Conservation (phyloP, 23 tunicate species). For the Halocynthia aurantium region DNA sequence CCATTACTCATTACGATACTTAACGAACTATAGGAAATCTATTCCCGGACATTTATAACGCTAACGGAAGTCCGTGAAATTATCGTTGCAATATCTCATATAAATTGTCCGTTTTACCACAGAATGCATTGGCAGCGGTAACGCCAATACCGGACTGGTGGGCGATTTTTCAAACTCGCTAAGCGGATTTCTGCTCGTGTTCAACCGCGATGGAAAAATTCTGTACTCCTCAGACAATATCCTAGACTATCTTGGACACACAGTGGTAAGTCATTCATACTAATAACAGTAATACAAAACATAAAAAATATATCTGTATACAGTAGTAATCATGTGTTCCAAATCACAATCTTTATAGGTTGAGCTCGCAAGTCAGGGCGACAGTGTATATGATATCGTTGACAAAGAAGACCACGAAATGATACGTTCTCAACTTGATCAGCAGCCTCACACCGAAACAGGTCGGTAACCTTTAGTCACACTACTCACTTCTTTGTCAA, state of each 20-base stretch:
- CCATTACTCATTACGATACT: no score
- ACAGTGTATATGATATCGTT: conserved; percentile 87
- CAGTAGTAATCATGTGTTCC: background rate
- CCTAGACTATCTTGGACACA: conserved; percentile 93
- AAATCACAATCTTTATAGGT: conserved; percentile 33
- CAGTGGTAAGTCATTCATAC: conserved; percentile 76
- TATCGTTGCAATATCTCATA: no score
- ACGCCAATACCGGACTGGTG: conserved; percentile 57
- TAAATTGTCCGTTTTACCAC: background rate
- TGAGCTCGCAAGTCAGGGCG: conserved; percentile 98
- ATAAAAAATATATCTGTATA: background rate
- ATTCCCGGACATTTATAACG: no score
- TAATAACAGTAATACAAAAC: background rate
- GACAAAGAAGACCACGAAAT: conserved; percentile 97
- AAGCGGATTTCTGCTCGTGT: conserved; percentile 77
- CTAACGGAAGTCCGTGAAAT: no score
- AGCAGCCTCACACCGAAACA: conserved; percentile 66
- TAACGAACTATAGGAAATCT: no score
- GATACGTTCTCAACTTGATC: conserved; percentile 78
- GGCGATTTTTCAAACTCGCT: conserved; percentile 82
- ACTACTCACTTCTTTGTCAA: no score
- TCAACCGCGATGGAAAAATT: conserved; percentile 90
- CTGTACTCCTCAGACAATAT: conserved; percentile 87
- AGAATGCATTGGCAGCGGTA: conserved; percentile 78
- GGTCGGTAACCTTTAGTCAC: conserved; percentile 21